phyloP scores from a whole-genome alignment of 2,888 invertebrate genomes.

The Seira musarum region DNA sequence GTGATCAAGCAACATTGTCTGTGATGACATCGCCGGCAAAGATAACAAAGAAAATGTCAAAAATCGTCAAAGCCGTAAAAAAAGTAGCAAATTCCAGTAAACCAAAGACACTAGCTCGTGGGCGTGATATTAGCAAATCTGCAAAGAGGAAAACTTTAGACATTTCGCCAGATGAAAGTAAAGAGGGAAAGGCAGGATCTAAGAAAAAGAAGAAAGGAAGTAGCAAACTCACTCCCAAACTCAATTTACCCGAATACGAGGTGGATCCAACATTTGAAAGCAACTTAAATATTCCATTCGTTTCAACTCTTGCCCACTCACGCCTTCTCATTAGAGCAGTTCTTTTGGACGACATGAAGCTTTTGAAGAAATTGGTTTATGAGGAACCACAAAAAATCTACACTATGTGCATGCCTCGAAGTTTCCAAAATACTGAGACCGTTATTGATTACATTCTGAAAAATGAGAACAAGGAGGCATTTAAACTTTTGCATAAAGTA shows the following conservation, averaged over 20 bases:
- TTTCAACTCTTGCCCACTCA: slow-evolving; percentile 72
- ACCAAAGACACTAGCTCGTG: no score
- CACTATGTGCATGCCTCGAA: slow-evolving; percentile 70
- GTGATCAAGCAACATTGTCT: no score
- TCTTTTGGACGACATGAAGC: slow-evolving; percentile 71
- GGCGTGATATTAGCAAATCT: no score
- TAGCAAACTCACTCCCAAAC: slow-evolving; percentile 57
- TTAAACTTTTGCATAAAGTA: slow-evolving; percentile 50
- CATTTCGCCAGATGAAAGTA: no score
- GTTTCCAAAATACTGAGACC: slow-evolving; percentile 18
- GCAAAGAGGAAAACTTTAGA: no score
- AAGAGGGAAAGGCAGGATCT: no score
- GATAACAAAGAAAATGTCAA: no score
- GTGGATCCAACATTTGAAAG: slow-evolving; percentile 66
- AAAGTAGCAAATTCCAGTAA: no score
- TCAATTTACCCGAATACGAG: slow-evolving; percentile 59
- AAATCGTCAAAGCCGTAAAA: no score
- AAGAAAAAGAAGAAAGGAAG: slow-evolving; percentile 14
- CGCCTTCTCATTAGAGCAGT: slow-evolving; percentile 74
- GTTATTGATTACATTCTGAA: slow-evolving; percentile 59
- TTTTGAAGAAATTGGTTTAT: slow-evolving; percentile 71
- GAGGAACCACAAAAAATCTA: slow-evolving; percentile 69
- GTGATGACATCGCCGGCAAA: no score
- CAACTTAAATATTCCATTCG: slow-evolving; percentile 71
- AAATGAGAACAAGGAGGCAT: slow-evolving; percentile 56